These are phyloP conservation scores for Carcina quercana DNA, from an alignment of 2,888 invertebrate genomes.

Conservation along the genomic window DNA sequence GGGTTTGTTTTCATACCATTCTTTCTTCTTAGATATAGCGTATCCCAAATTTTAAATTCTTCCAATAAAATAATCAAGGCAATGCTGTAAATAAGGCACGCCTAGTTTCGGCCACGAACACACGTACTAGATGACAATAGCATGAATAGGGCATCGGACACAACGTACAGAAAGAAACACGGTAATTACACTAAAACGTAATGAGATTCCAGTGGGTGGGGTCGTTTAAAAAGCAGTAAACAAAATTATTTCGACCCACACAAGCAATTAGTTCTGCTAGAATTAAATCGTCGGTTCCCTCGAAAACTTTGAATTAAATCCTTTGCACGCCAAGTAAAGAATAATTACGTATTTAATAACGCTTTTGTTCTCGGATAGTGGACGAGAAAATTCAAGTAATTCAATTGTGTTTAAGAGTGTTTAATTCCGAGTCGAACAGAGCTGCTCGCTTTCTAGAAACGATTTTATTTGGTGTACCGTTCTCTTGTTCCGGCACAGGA, in stretches of 20 bases:
- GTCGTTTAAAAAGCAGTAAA: slow-evolving; percentile 70
- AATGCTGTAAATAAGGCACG: too few species aligned
- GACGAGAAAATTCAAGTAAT: slow-evolving; percentile 72
- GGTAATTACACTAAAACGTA: slow-evolving; percentile 37
- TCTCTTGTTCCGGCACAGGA: slow-evolving; percentile 3
- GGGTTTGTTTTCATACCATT: too few species aligned
- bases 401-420: slow-evolving; percentile 71
- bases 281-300: slow-evolving; percentile 64
- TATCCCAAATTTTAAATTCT: too few species aligned
- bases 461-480: slow-evolving; percentile 28
- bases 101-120: too few species aligned
- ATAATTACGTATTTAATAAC: slow-evolving; percentile 75
- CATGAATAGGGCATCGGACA: too few species aligned
- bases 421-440: slow-evolving; percentile 59
- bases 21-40: too few species aligned
- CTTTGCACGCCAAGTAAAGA: slow-evolving; percentile 70
- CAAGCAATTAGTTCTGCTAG: slow-evolving; percentile 71
- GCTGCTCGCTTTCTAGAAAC: slow-evolving; percentile 56
- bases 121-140: too few species aligned
- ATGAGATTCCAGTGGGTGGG: slow-evolving; percentile 60
- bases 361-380: slow-evolving; percentile 67
- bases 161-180: neutral
- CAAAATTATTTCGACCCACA: slow-evolving; percentile 71
- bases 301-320: slow-evolving; percentile 49
- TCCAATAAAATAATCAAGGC: too few species aligned